Base-by-base conservation (phyloP, 2,113 vertebrate genomes). In the Synchiropus splendidus region DNA sequence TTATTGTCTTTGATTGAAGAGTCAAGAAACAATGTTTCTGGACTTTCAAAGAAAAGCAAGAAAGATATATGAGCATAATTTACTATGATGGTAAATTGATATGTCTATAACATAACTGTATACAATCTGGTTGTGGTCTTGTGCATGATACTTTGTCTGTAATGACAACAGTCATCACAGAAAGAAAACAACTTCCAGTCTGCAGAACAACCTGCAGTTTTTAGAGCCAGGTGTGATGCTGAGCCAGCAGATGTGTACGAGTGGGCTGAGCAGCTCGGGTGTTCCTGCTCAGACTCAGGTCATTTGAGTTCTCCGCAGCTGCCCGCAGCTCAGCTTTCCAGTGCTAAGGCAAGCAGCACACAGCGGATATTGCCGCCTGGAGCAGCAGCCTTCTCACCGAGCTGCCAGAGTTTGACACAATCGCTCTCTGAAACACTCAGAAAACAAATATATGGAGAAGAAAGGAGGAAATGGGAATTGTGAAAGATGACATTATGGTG, bases 361-460 rank as follows among this genome's bases (percentile, higher is more conserved):
- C 59, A 78, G 40, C 77, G 74, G 81, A 85, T 85, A 85, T 85
- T 78, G 77, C 44, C 71, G 67, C 55, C 62, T 42, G 9, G 16
- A 51, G 62, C 54, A 9, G 14, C 2, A 3, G 10, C 36, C 4
- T 42, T 43, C 42, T 27, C 21, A 27, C 38, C n/a, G n/a, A 43
- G 40, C 45, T 16, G 51, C 36, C 2, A 17, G 13, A 15, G 34
- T 8, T 27, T 1, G 17, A 42, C 31, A 31, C 32, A 42, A 27
- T 27, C 21, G 21, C 21, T 27, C 21, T 27, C 21, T n/a, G 21
- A 5, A 27, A 8, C 4, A 27, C 21, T 27, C 21, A 12, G 2
- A 36, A 13, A 36, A 36, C 35, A 36, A 12, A 13, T 12, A 36
- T 12, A 36, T 13, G 13, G 13, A 36, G 10, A 36, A 12, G 13